Evolutionary conservation across 2,888 invertebrate genomes (phyloP).

Genomic region (Athetis lepigone): DNA sequence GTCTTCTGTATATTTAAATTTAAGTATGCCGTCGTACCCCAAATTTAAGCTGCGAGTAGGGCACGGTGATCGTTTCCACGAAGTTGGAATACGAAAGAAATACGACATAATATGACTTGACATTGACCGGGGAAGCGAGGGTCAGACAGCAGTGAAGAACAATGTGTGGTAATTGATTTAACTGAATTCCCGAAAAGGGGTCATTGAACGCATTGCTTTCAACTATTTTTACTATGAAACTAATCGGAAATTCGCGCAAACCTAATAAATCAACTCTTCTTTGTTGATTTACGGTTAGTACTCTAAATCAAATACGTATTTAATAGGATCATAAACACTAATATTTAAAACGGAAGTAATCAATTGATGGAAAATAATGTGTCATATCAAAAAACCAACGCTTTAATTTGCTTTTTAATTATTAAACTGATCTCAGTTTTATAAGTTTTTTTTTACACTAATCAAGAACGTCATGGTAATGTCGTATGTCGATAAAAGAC

Average conservation of each 20-base stretch:
- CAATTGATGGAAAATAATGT: slow-evolving; percentile 1
- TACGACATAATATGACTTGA: slow-evolving; percentile 18
- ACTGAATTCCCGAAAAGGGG: background rate
- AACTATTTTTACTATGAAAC: background rate
- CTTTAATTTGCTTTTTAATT: slow-evolving; percentile 6
- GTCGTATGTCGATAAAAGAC: slow-evolving; percentile 20
- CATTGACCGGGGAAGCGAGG: slow-evolving; percentile 14
- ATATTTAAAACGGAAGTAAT: slow-evolving; percentile 44
- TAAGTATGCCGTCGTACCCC: slow-evolving; percentile 26
- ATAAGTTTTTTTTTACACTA: too few relatives aligned
- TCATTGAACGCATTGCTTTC: background rate
- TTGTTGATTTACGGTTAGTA: background rate
- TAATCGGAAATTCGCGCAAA: background rate
- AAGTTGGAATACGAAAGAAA: slow-evolving; percentile 18
- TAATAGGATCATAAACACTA: slow-evolving; percentile 22
- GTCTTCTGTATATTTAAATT: slow-evolving; percentile 33
- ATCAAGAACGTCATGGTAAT: too few relatives aligned
- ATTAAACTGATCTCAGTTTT: background rate
- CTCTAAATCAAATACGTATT: background rate
- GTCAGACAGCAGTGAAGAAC: background rate
- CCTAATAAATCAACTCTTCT: background rate
- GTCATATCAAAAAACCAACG: slow-evolving; percentile 7
- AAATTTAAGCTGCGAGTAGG: slow-evolving; percentile 31
- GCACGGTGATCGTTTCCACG: slow-evolving; percentile 20
- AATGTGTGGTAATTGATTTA: background rate